Evolutionary conservation across 1,140 invertebrate genomes (phyloP), one percentile per base, ranked within the genome.

Genomic region (Aphis craccivora): DNA sequence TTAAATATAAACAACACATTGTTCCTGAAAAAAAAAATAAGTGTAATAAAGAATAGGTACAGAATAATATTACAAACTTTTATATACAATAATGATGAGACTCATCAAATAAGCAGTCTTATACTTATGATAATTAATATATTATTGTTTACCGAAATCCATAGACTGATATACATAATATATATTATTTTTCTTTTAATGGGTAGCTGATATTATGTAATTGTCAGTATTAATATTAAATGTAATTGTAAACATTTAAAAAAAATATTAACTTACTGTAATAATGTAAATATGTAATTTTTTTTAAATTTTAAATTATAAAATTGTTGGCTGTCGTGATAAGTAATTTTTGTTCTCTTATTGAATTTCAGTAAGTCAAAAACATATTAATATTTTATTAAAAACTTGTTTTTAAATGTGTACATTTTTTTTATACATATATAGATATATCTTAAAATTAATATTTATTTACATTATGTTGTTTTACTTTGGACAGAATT

Each of bases 151-250:
- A 93, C 91, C 91, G 91, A 55, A 93, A 93, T 93, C 91, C 91
- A 93, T 93, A 93, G 91, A 93, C 91, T 93, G 91, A 93, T 93
- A 84, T 35, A 93, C 91, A 93, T 93, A 84, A 92, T 93, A 84
- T 84, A 81, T 91, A 84, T 93, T 86, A 53, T 93, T 93, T 93
- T 93, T 93, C 91, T 53, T 84, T 93, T 53, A 93, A 93, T 86
- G 91, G 25, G 91, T 93, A 93, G 48, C 91, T 93, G 91, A 93
- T 93, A 84, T 93, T 93, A 93, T 93, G 91, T 86, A 93, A 93
- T 93, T 53, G 76, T 93, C 91, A 93, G 91, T 93, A 93, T 93
- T 93, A 93, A 93, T 86, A 67, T 40, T 67, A 25, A 67, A 90
- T 90, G 53, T 93, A 93, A 86, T 53, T 53, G 5, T 43, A 92